Base-by-base conservation (phyloP, 2,888 invertebrate genomes). In the Allolobophora icterica region DNA sequence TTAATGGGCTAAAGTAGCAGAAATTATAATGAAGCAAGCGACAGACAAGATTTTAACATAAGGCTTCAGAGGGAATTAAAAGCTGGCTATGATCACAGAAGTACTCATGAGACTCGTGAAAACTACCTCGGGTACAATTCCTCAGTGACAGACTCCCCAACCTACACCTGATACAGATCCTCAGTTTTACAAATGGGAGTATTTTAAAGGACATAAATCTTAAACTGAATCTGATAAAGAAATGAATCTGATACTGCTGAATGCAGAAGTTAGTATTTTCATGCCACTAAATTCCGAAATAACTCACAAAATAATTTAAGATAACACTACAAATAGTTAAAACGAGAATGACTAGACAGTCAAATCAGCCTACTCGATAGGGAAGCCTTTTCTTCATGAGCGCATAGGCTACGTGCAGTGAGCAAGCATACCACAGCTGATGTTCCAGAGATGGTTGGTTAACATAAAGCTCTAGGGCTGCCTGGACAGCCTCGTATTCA, bases 371-470 rank as follows among this genome's bases (percentile, higher is more conserved):
- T 92, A 95, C 95, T 93, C 94, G 93, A 93, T 94, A 95, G 13
- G 96, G 95, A 0, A 96, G 96, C 19, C 96, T 96, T 0, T 95
- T 95, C 11, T 96, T 96, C 33, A 96, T 94, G 58, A 96, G 95
- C 93, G 96, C 95, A 93, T 96, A 94, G 0, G 96, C 95, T 2
- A 97, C 92, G 91, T 96, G 96, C 89, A 96, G 96, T n/a, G 96
- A 96, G 84, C 96, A 96, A 92, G 96, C 96, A 0, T 96, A 96
- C 97, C 97, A 97, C 95, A 97, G 96, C 11, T 96, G 95, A 30
- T 96, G 95, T 94, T 96, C 96, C 24, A 97, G 94, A 0, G 96
- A 96, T 90, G 94, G 95, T 8, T 96, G 94, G 95, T 96, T 34
- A 94, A 90, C 91, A 92, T 94, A 95, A 83, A 92, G 92, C 0